phyloP scores from a whole-genome alignment of 2,888 invertebrate species.

The Hartigia nigra region DNA sequence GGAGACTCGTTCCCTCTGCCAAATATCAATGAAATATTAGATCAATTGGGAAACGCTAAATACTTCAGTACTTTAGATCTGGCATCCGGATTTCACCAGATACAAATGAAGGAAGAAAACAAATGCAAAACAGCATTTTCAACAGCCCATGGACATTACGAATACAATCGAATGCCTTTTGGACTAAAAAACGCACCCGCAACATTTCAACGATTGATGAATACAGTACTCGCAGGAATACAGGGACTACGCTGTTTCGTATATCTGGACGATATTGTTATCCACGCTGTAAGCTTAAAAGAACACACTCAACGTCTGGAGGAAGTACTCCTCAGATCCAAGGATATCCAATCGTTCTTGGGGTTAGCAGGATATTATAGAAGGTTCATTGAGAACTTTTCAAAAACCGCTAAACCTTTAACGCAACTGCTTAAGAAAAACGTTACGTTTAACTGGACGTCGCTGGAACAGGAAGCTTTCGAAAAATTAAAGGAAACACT shows the following conservation, averaged over 20 bases:
- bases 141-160: not conserved
- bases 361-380: slow-evolving; percentile 26
- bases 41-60: slow-evolving; percentile 1
- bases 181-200: no score
- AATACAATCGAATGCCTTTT: slow-evolving; percentile 3
- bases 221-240: not conserved
- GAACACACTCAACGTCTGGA: not conserved
- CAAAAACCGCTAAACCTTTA: slow-evolving; percentile 22
- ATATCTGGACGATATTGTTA: not conserved
- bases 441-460: slow-evolving; percentile 22
- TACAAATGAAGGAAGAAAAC: not conserved
- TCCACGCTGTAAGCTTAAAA: not conserved
- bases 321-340: not conserved
- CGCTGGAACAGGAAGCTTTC: slow-evolving; percentile 21
- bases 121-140: not conserved
- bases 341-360: slow-evolving; percentile 22
- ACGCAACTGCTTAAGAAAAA: slow-evolving; percentile 21
- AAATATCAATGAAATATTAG: not conserved
- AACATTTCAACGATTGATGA: not conserved
- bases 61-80: slow-evolving; percentile 4
- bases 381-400: slow-evolving; percentile 24
- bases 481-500: slow-evolving; percentile 26
- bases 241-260: not conserved
- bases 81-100: not conserved
- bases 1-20: not conserved